Evolutionary conservation across 2,888 invertebrate species (phyloP).

Genomic region (Nycteola revayana): DNA sequence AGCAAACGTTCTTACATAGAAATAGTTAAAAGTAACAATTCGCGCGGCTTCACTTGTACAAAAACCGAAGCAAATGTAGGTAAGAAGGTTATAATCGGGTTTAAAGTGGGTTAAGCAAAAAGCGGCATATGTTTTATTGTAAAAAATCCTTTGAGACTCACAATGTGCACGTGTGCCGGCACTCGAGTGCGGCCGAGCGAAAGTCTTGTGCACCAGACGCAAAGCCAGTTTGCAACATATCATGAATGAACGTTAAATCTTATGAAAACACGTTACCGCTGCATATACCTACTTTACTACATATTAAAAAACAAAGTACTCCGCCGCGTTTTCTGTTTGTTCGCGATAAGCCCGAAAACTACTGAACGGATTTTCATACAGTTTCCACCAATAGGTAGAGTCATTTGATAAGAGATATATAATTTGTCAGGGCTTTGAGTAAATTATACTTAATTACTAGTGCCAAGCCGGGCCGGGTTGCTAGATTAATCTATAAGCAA

Average conservation of each 20-base stretch:
- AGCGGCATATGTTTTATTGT: constrained; percentile 78
- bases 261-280: too few relatives aligned
- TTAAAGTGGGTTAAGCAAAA: constrained; percentile 81
- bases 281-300: too few relatives aligned
- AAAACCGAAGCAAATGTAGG: constrained; percentile 77
- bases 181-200: constrained; percentile 57
- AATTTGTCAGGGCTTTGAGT: too few relatives aligned
- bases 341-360: too few relatives aligned
- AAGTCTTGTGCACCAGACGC: constrained; percentile 49
- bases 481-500: too few relatives aligned
- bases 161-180: constrained; percentile 75
- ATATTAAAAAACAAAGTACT: too few relatives aligned
- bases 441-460: too few relatives aligned
- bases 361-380: too few relatives aligned
- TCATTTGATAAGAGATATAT: too few relatives aligned
- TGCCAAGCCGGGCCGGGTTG: too few relatives aligned
- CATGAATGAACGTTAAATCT: not conserved
- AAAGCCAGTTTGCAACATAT: constrained; percentile 15
- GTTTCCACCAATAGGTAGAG: too few relatives aligned
- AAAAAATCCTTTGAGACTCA: constrained; percentile 74
- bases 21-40: constrained; percentile 32
- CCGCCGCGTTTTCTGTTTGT: too few relatives aligned
- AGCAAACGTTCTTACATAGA: constrained; percentile 18
- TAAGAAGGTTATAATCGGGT: constrained; percentile 80
- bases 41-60: constrained; percentile 52